Percentiles rank a stretch among this genome's conserved stretches.
These are phyloP conservation scores for Muscicapa comitata DNA, from an alignment of 2,797 vertebrate genomes.

Conservation along the genomic window DNA sequence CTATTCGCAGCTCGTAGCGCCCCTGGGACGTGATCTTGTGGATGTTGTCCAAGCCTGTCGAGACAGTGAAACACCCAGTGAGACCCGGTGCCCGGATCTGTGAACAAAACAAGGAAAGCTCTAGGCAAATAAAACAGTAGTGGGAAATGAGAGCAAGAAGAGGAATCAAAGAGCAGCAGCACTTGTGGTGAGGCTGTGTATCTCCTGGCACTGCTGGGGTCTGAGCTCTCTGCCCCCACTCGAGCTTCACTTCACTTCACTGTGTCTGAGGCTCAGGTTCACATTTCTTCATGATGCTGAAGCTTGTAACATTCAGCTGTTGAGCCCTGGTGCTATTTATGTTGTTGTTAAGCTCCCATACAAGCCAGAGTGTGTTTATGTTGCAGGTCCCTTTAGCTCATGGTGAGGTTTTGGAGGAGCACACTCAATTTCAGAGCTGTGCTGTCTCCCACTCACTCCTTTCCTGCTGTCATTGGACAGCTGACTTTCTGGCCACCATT, in stretches of 20 bases:
- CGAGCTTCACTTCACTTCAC: not conserved
- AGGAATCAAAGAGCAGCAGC: not conserved
- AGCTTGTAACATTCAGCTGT: not conserved
- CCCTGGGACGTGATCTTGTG: constrained; percentile 91
- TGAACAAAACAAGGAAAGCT: not conserved
- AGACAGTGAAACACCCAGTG: not conserved
- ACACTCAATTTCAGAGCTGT: not conserved
- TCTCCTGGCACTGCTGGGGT: not conserved
- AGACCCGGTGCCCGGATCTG: not conserved
- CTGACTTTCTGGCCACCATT: not conserved
- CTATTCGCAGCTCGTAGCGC: constrained; percentile 92
- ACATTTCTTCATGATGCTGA: not conserved
- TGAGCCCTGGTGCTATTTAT: not conserved
- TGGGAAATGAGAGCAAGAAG: not conserved
- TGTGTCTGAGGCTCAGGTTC: not conserved
- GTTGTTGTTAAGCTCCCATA: not conserved
- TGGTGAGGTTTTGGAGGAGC: not conserved
- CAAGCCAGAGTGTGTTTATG: not conserved
- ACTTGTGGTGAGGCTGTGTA: not conserved
- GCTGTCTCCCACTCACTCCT: not conserved
- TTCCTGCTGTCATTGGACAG: not conserved
- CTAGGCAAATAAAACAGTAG: not conserved
- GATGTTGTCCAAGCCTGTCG: constrained; percentile 91
- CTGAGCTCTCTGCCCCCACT: not conserved
- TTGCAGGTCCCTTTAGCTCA: not conserved